Evolutionary conservation across 2,888 invertebrate species (phyloP).

Genomic region (Norana najaformis): DNA sequence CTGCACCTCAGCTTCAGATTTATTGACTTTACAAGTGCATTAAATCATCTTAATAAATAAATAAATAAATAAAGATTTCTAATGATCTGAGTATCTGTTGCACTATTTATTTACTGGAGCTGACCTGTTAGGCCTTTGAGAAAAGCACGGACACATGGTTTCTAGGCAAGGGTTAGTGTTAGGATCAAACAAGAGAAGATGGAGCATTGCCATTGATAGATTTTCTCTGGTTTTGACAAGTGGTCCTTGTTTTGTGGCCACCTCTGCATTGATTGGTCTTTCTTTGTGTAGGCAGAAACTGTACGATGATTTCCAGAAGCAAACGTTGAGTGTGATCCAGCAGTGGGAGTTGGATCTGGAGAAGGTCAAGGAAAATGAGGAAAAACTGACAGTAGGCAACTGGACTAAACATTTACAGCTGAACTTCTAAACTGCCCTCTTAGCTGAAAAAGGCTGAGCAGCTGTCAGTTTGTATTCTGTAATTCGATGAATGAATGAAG

Average conservation of each 20-base stretch:
- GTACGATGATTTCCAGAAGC: slow-evolving; percentile 56
- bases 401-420: background rate
- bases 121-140: background rate
- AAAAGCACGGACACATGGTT: background rate
- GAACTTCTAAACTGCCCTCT: background rate
- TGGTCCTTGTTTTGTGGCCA: background rate
- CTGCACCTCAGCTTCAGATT: background rate
- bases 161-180: background rate
- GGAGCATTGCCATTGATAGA: background rate
- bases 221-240: too few species aligned
- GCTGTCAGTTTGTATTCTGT: background rate
- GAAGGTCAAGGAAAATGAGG: slow-evolving; percentile 73
- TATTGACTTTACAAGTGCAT: background rate
- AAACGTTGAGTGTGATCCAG: slow-evolving; percentile 52
- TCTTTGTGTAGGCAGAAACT: slow-evolving; percentile 50
- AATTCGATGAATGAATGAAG: background rate
- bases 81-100: background rate
- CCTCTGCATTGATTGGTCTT: background rate
- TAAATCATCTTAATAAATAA: background rate
- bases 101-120: background rate
- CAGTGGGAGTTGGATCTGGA: slow-evolving; percentile 61
- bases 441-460: background rate
- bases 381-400: slow-evolving; percentile 75
- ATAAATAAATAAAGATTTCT: background rate
- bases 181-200: background rate